Evolutionary conservation across 2,797 vertebrate genomes (phyloP).

Genomic region (Spinus olivaceus): DNA sequence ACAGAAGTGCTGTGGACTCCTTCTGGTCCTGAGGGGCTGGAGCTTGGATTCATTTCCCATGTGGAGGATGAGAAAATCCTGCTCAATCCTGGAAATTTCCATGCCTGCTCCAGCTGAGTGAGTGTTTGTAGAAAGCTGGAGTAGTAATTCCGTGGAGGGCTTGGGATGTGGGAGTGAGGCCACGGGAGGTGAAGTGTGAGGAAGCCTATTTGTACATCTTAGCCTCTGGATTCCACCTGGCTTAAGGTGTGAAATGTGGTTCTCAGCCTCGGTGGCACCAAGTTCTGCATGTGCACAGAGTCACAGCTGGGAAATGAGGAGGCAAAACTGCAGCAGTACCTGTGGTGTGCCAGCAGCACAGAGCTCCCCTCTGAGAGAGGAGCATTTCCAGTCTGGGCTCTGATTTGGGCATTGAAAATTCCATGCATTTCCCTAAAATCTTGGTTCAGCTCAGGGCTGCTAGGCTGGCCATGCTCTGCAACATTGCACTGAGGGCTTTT

Average conservation of each 20-base stretch:
- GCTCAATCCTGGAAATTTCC: not conserved
- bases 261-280: not conserved
- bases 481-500: accelerated
- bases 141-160: not conserved
- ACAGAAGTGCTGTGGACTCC: not conserved
- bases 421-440: not conserved
- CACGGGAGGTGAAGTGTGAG: not conserved
- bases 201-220: not conserved
- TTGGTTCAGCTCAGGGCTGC: not conserved
- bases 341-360: not conserved
- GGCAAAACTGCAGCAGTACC: not conserved
- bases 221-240: not conserved
- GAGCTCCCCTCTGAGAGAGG: not conserved
- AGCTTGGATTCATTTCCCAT: not conserved
- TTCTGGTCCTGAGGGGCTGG: not conserved
- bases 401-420: not conserved
- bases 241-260: not conserved
- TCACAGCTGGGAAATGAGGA: not conserved
- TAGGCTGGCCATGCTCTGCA: accelerated
- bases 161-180: not conserved
- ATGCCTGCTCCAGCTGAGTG: not conserved
- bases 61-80: not conserved
- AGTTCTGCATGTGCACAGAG: not conserved
- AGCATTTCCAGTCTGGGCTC: not conserved
- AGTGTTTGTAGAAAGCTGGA: not conserved